Percentiles rank a stretch among this genome's conserved stretches.
These are phyloP conservation scores for Anguilla rostrata DNA, from an alignment of 2,113 vertebrate genomes.

Conservation along the genomic window DNA sequence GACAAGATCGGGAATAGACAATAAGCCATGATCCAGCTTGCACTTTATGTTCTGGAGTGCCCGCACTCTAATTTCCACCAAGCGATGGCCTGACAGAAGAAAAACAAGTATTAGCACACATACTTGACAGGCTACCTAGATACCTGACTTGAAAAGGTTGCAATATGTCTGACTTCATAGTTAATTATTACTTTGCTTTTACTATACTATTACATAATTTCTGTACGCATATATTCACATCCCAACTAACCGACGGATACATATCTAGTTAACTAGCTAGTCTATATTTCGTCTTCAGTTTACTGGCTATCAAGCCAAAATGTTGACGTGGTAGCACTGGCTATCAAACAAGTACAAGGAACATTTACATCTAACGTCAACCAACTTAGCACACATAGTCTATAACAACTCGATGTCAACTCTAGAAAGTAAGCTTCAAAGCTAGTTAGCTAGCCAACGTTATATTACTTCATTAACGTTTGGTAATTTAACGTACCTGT, in stretches of 20 bases:
- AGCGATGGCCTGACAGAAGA: constrained; percentile 74
- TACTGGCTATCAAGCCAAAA: too few relatives aligned
- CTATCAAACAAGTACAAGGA: background rate
- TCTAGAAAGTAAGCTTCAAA: background rate
- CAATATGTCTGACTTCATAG: too few relatives aligned
- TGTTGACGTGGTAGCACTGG: background rate
- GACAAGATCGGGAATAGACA: constrained; percentile 75
- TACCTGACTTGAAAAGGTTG: background rate
- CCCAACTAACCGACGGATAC: too few relatives aligned
- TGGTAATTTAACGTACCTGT: constrained; percentile 65
- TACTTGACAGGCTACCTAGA: background rate
- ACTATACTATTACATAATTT: too few relatives aligned
- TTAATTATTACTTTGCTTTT: too few relatives aligned
- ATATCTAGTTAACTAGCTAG: too few relatives aligned
- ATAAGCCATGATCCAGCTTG: constrained; percentile 82
- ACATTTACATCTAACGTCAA: too few relatives aligned
- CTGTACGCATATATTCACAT: too few relatives aligned
- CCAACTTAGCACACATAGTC: too few relatives aligned
- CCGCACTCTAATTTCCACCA: constrained; percentile 88
- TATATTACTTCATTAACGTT: background rate
- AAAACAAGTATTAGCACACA: background rate
- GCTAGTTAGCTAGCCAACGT: background rate
- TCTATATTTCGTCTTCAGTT: too few relatives aligned
- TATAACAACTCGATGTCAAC: too few relatives aligned
- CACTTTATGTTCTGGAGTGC: constrained; percentile 79